phyloP scores from a whole-genome alignment of 2,113 vertebrate genomes.

The Lophochroa leadbeateri region DNA sequence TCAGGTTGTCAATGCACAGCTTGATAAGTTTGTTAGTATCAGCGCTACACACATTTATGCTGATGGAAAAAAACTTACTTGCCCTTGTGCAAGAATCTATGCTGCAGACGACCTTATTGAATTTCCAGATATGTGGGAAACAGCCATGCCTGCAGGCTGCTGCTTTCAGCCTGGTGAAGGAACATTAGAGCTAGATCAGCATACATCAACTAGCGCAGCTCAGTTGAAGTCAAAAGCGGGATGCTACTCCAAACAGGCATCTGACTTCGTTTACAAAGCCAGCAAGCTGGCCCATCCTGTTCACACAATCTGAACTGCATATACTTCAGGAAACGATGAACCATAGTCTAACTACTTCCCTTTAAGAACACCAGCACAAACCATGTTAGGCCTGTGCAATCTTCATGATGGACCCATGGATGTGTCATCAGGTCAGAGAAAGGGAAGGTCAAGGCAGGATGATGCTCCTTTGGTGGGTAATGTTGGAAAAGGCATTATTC shows the following conservation, averaged over 20 bases:
- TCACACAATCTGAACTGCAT: neutral
- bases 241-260: neutral
- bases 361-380: neutral
- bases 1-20: neutral
- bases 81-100: neutral
- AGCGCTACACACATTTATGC: neutral
- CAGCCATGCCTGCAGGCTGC: neutral
- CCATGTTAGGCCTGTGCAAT: rapidly evolving
- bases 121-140: neutral
- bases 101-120: neutral
- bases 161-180: neutral
- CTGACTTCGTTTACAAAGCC: neutral
- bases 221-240: neutral
- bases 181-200: neutral
- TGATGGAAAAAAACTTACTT: neutral
- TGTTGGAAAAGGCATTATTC: neutral
- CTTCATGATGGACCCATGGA: neutral
- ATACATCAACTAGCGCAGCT: neutral
- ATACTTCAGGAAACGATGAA: neutral
- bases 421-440: rapidly evolving
- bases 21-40: neutral
- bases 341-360: neutral
- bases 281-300: neutral
- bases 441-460: neutral
- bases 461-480: neutral